Base-by-base conservation (phyloP, 2,113 vertebrate species). In the Theristicus caerulescens region DNA sequence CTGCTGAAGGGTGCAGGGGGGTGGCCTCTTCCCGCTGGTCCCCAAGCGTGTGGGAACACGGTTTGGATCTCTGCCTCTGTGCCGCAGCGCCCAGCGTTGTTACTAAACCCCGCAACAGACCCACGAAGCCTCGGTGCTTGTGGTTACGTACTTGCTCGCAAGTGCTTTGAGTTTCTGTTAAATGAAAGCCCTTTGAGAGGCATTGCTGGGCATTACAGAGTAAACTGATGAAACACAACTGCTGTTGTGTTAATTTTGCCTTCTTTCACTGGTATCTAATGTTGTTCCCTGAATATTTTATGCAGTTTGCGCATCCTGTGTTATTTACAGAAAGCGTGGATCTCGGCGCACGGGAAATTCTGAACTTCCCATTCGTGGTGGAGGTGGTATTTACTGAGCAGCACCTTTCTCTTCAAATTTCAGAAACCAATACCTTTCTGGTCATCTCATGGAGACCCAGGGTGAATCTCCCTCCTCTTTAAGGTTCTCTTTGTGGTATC, bases 161-260 rank as follows among this genome's bases (percentile, higher is more conserved):
- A 26, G 42, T 6, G 4, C 66, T 55, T 38, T 26, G 34, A 67
- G 21, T 18, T 86, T 64, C 71, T 86, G 11, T 22, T 31, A 19
- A 40, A 34, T 36, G 14, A 13, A 31, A 83, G 38, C 77, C 21
- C 31, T 80, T 38, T 11, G 36, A 49, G 26, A 16, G 51, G 24
- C 9, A 2, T 49, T 40, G 26, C 38, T 69, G 5, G 16, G 42
- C 16, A 5, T 17, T 27, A 2, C 46, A 27, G 26, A n/a, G 12
- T 3, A 10, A 78, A 49, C 10, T 0, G 2, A 22, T 36, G 4
- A 0, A 47, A 14, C 9, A 0, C 32, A 10, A 15, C 18, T 46
- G 26, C 55, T 38, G 38, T 21, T 13, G 77, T 57, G 21, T 42
- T 64, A 9, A 7, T 73, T 71, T 54, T 66, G 59, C 17, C 18